Conservation (phyloP, 2,113 vertebrate genomes). For the Hipposideros armiger region DNA sequence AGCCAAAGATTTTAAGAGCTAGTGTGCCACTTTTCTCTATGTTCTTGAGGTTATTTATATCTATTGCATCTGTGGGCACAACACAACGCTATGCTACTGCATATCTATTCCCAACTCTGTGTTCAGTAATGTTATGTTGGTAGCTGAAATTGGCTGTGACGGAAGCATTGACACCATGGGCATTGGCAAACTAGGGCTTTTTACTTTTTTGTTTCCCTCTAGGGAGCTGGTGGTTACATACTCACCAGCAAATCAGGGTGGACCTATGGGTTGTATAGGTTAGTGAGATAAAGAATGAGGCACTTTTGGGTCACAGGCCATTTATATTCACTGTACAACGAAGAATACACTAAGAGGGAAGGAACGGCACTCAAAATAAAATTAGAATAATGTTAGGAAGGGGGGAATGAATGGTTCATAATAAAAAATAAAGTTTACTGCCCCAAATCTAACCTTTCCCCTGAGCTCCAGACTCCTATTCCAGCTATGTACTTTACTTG, state of each 20-base stretch:
- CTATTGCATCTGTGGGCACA: neutral
- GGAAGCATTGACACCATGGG: neutral
- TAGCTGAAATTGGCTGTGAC: neutral
- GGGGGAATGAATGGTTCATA: neutral
- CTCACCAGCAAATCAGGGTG: neutral
- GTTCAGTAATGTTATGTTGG: neutral
- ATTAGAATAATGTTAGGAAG: neutral
- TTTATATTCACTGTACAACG: neutral
- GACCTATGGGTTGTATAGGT: neutral
- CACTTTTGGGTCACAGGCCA: neutral
- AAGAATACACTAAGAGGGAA: neutral
- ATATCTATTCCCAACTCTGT: neutral
- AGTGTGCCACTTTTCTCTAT: neutral
- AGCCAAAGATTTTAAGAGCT: neutral
- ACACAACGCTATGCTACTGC: neutral
- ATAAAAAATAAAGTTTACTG: neutral
- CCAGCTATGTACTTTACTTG: neutral
- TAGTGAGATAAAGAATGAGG: neutral
- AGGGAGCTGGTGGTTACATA: neutral
- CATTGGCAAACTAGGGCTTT: neutral
- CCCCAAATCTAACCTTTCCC: neutral
- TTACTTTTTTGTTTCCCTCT: neutral
- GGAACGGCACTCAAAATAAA: neutral
- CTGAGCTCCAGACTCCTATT: neutral
- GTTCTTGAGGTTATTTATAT: neutral